A percentile compares a stretch with the other conserved stretches of the same genome.
phyloP scores from a whole-genome alignment of 2,888 invertebrate genomes.

The Trachelus troglodyta region DNA sequence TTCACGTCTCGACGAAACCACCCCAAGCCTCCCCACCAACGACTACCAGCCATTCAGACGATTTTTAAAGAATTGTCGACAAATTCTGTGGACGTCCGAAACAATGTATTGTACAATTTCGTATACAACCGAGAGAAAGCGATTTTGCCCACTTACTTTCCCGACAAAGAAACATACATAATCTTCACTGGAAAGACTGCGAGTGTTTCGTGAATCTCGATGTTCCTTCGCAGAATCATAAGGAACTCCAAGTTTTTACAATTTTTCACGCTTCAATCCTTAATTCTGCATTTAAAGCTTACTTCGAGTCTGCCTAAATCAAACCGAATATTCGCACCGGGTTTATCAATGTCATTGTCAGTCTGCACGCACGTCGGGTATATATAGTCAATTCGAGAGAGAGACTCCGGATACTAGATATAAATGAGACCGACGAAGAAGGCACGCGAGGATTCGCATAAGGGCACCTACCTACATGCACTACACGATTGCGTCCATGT shows the following conservation, averaged over 20 bases:
- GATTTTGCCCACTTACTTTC: too few species aligned
- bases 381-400: neutral
- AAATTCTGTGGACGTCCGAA: neutral
- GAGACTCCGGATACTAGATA: neutral
- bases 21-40: conserved; percentile 37
- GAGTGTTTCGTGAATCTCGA: too few species aligned
- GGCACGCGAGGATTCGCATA: neutral
- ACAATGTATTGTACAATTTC: neutral
- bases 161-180: too few species aligned
- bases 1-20: conserved; percentile 36
- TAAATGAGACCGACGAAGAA: neutral
- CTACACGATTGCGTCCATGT: neutral
- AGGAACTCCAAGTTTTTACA: too few species aligned
- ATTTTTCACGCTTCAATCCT: too few species aligned
- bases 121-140: neutral
- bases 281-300: neutral
- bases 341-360: neutral
- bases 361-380: neutral
- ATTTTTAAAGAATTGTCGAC: conserved; percentile 36
- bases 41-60: conserved; percentile 37
- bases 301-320: neutral
- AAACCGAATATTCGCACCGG: neutral
- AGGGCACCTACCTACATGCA: neutral
- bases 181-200: too few species aligned
- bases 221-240: too few species aligned